Conservation (phyloP, 2,797 vertebrate species). For the Rallus crepitans region DNA sequence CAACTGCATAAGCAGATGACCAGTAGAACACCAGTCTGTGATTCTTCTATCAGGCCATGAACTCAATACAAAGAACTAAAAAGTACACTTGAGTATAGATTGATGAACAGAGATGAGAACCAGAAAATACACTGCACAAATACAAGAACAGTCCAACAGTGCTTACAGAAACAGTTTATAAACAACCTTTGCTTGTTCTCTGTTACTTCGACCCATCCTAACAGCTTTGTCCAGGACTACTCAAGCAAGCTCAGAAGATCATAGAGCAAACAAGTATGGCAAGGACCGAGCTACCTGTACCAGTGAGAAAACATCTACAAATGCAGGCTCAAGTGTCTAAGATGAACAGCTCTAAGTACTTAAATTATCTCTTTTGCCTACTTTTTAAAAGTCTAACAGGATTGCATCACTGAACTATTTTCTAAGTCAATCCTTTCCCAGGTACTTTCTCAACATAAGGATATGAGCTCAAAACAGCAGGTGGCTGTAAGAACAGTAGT, state of each 20-base stretch:
- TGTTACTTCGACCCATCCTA: background rate
- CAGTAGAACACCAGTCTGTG: background rate
- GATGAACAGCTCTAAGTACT: background rate
- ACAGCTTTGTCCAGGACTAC: background rate
- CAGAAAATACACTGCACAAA: background rate
- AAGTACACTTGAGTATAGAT: background rate
- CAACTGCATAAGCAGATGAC: background rate
- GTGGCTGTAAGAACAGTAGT: background rate
- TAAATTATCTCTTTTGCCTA: background rate
- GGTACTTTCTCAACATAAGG: background rate
- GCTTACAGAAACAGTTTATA: background rate
- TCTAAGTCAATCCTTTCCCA: background rate
- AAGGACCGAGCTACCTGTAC: background rate
- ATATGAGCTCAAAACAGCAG: slow-evolving; percentile 34
- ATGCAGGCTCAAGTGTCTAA: background rate
- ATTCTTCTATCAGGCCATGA: background rate
- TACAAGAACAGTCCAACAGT: background rate
- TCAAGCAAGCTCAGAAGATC: background rate
- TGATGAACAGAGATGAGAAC: background rate
- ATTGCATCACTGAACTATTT: background rate
- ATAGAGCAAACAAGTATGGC: background rate
- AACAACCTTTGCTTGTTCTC: background rate
- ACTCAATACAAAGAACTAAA: background rate
- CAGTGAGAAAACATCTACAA: background rate
- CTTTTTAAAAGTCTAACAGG: background rate